Evolutionary conservation across 2,797 vertebrate genomes (phyloP), one percentile per base, ranked within the genome.

Genomic region (Oryzias sinensis): DNA sequence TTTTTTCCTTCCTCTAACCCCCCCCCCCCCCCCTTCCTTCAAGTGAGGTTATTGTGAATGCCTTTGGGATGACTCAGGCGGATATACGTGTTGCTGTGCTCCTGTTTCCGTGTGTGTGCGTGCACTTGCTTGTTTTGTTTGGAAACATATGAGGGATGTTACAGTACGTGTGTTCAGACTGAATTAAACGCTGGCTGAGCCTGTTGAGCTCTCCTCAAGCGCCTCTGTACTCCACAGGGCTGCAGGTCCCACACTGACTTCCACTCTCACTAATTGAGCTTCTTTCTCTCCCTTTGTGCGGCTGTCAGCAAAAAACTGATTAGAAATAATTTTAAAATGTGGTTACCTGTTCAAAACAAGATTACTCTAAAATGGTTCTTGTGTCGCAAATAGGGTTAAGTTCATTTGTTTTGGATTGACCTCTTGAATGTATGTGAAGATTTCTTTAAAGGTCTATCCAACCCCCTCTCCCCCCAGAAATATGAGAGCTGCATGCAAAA

Each of bases 51-150:
- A 76, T 69, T 78, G 67, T 67, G 79, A 87, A 91, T 90, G 62
- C 88, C 86, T 86, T 59, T 65, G 79, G 82, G 87, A 86, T 86
- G 85, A 89, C 68, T 83, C 76, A 85, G 71, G 73, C 65, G 46
- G 62, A 56, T 62, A 54, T 62, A 9, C 66, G 65, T 59, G 7
- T 48, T 55, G 49, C 55, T 53, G 51, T 56, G 53, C 61, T 52
- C 63, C 73, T 71, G 65, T 82, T 64, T 63, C 33, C 61, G 22
- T 50, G 27, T 52, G 56, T 56, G 53, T 63, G 59, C 33, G 56
- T 65, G 70, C 24, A 49, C 56, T 53, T 65, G 65, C 42, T 27
- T 68, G 55, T 68, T 52, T 15, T 58, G 44, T 54, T 16, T 70
- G 68, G 44, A 25, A 29, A 68, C 53, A 43, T 53, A 60, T 48